A percentile compares a stretch with the other conserved stretches of the same genome.
Conservation (phyloP, 2,113 vertebrate genomes). For the Porphyrio hochstetteri region DNA sequence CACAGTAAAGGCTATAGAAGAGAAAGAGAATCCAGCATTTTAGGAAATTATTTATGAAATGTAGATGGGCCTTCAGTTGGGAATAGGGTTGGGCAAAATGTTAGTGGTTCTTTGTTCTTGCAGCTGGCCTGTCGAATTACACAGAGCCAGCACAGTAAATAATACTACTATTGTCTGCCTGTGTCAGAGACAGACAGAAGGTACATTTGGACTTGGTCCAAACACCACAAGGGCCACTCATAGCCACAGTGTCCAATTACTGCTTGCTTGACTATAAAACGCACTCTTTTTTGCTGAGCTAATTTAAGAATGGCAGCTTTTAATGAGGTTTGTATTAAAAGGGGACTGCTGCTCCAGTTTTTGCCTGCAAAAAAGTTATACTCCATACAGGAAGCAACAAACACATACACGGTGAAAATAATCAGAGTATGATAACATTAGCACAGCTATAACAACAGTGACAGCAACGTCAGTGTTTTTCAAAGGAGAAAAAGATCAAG, state of each 20-base stretch:
- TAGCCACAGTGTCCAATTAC: slow-evolving; percentile 86
- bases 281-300: slow-evolving; percentile 68
- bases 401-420: slow-evolving; percentile 10
- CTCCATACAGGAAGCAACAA: slow-evolving; percentile 43
- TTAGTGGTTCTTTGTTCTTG: slow-evolving; percentile 78
- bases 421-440: slow-evolving; percentile 38
- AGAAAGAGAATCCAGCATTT: slow-evolving; percentile 56
- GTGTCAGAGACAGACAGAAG: slow-evolving; percentile 86
- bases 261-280: slow-evolving; percentile 81
- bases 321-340: slow-evolving; percentile 71
- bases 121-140: slow-evolving; percentile 84
- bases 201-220: slow-evolving; percentile 82
- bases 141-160: slow-evolving; percentile 80
- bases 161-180: slow-evolving; percentile 83
- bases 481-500: background rate
- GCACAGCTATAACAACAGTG: background rate
- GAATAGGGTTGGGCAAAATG: slow-evolving; percentile 77
- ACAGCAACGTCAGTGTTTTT: background rate
- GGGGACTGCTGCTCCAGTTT: slow-evolving; percentile 15
- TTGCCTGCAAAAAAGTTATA: slow-evolving; percentile 54
- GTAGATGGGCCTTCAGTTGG: slow-evolving; percentile 66
- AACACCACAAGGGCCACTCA: slow-evolving; percentile 82
- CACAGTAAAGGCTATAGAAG: slow-evolving; percentile 30
- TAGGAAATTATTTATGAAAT: slow-evolving; percentile 79
- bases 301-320: slow-evolving; percentile 80